Evolutionary conservation across 2,888 invertebrate species (phyloP).

Genomic region (Loripinus fragilis): DNA sequence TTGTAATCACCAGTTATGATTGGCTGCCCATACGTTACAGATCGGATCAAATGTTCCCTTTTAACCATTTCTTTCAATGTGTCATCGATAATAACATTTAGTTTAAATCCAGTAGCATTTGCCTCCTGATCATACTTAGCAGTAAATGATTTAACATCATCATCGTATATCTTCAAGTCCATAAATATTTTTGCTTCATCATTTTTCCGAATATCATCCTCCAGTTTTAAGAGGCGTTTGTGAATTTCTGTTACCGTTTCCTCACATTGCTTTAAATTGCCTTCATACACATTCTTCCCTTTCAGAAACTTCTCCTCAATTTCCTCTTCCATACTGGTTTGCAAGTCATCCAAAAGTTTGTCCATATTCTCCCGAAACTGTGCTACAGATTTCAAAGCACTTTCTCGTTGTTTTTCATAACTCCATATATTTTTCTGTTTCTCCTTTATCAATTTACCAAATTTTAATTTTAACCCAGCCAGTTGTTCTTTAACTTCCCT

Average conservation of each 20-base stretch:
- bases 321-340: slow-evolving; percentile 1
- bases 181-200: slow-evolving; percentile 12
- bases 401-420: slow-evolving; percentile 9
- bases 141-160: neutral
- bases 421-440: slow-evolving; percentile 12
- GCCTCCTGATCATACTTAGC: neutral
- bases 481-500: slow-evolving; percentile 11
- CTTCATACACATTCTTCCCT: neutral
- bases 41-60: neutral
- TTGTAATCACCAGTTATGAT: neutral
- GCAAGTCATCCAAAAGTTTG: slow-evolving; percentile 1
- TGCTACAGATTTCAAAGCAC: neutral
- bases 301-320: slow-evolving; percentile 6
- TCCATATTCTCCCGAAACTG: neutral
- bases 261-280: neutral
- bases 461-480: neutral
- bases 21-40: neutral
- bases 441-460: slow-evolving; percentile 9
- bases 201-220: slow-evolving; percentile 6
- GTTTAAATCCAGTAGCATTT: neutral
- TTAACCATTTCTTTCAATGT: neutral
- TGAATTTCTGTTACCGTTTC: neutral
- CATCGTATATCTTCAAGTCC: slow-evolving; percentile 13
- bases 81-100: neutral
- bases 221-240: neutral